phyloP scores from a whole-genome alignment of 2,888 invertebrate species.

The Mesorhabditis belari region DNA sequence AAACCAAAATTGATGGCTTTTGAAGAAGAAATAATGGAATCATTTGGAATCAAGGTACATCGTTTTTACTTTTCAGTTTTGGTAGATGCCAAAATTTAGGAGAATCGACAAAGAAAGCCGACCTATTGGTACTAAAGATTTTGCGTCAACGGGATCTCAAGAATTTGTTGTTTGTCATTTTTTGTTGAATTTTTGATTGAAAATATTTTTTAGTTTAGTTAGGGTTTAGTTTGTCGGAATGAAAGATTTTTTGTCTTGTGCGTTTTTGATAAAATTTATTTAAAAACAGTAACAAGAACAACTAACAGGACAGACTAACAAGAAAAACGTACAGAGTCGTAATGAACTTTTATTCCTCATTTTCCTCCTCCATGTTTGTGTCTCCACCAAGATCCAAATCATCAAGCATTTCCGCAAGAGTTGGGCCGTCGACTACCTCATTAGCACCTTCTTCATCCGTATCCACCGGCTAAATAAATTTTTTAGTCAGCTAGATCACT shows the following conservation, averaged over 20 bases:
- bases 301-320: too few species aligned
- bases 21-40: constrained; percentile 44
- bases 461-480: constrained; percentile 2
- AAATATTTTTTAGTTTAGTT: not conserved
- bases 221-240: too few species aligned
- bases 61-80: not conserved
- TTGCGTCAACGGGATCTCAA: not conserved
- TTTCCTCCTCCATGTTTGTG: not conserved
- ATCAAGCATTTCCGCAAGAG: constrained; percentile 85
- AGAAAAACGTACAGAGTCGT: too few species aligned
- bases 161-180: not conserved
- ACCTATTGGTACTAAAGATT: constrained; percentile 26
- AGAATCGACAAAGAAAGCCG: constrained; percentile 12
- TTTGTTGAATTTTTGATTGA: not conserved
- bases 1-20: constrained; percentile 42
- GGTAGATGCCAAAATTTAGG: too few species aligned
- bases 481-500: not conserved
- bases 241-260: too few species aligned
- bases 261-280: too few species aligned
- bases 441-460: constrained; percentile 61
- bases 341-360: not conserved
- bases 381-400: constrained; percentile 71
- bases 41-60: constrained; percentile 35
- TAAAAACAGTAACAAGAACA: too few species aligned
- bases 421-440: constrained; percentile 65